Conservation (phyloP, 2,113 vertebrate genomes). For the Illadopsis cleaveri region DNA sequence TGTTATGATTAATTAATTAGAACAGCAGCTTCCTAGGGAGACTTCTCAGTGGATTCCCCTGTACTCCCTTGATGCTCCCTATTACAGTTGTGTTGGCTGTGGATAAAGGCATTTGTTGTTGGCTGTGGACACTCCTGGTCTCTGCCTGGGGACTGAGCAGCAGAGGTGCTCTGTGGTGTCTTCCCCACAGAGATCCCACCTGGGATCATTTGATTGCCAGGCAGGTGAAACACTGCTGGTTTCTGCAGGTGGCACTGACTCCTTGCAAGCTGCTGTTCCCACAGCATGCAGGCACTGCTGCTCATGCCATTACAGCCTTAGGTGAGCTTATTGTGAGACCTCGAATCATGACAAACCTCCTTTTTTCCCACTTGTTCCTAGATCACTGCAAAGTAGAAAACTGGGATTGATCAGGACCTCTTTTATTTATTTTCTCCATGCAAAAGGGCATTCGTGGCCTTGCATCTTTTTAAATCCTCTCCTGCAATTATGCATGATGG, state of each 20-base stretch:
- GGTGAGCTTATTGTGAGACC: neutral
- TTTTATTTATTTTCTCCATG: neutral
- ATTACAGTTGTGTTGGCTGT: neutral
- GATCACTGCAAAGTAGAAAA: neutral
- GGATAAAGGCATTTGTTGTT: neutral
- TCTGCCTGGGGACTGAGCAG: neutral
- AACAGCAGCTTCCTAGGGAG: neutral
- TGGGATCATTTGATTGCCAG: neutral
- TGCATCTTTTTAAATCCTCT: neutral
- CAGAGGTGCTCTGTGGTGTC: neutral
- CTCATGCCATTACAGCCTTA: neutral
- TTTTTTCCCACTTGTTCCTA: neutral
- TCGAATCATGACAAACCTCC: neutral
- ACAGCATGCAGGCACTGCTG: neutral
- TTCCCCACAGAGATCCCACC: no score
- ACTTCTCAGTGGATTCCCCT: neutral
- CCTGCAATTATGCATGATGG: neutral
- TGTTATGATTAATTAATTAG: constrained; percentile 25
- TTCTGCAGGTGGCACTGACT: neutral
- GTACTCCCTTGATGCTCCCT: neutral
- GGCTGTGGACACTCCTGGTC: neutral
- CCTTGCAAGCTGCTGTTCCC: neutral
- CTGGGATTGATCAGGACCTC: neutral
- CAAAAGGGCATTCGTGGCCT: neutral
- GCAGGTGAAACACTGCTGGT: neutral